Evolutionary conservation across 1,140 invertebrate species (phyloP), one percentile per base, ranked within the genome.

Genomic region (Lucilia sericata): DNA sequence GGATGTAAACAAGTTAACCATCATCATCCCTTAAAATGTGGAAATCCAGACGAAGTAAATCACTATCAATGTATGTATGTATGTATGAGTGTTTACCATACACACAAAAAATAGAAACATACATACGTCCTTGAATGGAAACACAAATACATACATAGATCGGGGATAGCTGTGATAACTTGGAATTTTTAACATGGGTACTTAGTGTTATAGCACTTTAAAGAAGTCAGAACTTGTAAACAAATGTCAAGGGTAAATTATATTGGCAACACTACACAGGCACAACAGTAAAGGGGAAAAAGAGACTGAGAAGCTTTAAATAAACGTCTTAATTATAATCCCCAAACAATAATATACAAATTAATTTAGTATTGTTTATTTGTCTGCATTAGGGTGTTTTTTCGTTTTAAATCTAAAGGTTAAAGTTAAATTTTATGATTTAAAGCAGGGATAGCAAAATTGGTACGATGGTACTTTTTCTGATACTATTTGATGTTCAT

Each of bases 151-250:
- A n/a, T n/a, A 17, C 8, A n/a, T n/a, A 60, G 13, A 60, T 60
- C 5, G 17, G 2, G 13, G 51, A 60, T 60, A 14, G 55, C 14
- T 14, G 55, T 14, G 55, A n/a, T 14, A 60, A 60, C 14, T 60
- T 60, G 55, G 55, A n/a, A 14, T 60, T 60, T 30, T 60, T 60
- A 60, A 60, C 55, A 60, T 70, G 65, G 65, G 65, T 25, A 70
- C 65, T 70, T 70, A 70, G 65, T 70, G 65, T 70, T 70, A 70
- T 70, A 70, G 65, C 65, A 70, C 65, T 70, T 70, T 70, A 70
- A 70, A 70, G 10, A 70, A 70, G 65, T 21, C 65, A 70, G n/a
- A 70, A 70, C n/a, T 21, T 19, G 17, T 21, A 70, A 70, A 70
- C n/a, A 70, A 70, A 70, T 70, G 65, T 70, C 65, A 70, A 70